These are phyloP conservation scores for Sanderia malayensis DNA, from an alignment of 30 jellyfish, hydroid and myxozoan species.

Conservation along the genomic window DNA sequence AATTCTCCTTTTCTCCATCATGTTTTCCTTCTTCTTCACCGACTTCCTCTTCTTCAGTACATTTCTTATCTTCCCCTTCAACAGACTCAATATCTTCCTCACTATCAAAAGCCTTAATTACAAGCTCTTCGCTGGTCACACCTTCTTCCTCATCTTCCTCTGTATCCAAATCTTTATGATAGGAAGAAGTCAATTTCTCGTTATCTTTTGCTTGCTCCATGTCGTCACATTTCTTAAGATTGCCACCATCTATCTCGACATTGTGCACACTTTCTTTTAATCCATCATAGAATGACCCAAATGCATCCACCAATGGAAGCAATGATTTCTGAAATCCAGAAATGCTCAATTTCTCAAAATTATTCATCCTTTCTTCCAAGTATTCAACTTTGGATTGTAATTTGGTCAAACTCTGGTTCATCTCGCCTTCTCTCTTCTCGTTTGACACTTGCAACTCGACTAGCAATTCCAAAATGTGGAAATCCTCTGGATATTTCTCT, in stretches of 20 bases:
- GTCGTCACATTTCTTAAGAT: no score
- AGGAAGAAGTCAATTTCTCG: no score
- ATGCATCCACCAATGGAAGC: conserved; percentile 40
- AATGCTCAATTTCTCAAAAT: conserved; percentile 28
- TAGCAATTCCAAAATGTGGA: conserved; percentile 70
- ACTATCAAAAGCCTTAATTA: neutral
- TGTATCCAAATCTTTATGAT: no score
- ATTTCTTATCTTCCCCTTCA: no score
- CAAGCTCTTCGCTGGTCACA: neutral
- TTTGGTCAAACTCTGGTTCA: conserved; percentile 31
- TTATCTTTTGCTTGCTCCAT: no score
- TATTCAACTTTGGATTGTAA: conserved; percentile 33
- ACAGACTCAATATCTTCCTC: no score
- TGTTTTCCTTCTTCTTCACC: no score
- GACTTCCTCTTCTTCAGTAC: no score
- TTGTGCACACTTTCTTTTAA: conserved; percentile 20
- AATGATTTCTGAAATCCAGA: conserved; percentile 41
- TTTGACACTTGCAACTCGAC: conserved; percentile 84
- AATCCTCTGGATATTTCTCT: conserved; percentile 80
- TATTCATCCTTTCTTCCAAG: conserved; percentile 40
- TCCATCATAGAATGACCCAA: conserved; percentile 31
- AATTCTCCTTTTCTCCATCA: no score
- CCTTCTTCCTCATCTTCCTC: neutral
- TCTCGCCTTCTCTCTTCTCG: conserved; percentile 71
- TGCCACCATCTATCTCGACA: no score